Conservation (phyloP, 53 echinoderm and acorn worm genomes). For the Echinarachnius parma region DNA sequence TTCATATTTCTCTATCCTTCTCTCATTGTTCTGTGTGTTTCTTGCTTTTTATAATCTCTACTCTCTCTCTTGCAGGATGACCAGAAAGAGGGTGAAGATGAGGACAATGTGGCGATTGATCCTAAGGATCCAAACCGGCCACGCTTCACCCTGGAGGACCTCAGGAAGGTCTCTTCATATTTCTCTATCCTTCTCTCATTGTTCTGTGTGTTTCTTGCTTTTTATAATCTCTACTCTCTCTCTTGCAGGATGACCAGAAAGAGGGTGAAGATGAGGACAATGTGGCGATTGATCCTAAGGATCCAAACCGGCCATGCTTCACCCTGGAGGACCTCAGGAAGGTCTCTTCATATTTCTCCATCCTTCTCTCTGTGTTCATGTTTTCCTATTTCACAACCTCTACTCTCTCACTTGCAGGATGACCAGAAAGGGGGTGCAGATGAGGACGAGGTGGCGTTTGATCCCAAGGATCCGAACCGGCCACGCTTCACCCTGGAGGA, state of each 20-base stretch:
- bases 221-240: too few relatives aligned
- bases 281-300: conserved; percentile 26
- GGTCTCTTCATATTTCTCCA: too few relatives aligned
- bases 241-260: conserved; percentile 6
- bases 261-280: conserved; percentile 11
- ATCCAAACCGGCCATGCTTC: conserved; percentile 87
- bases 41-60: too few relatives aligned
- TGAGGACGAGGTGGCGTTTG: background rate
- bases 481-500: conserved; percentile 90
- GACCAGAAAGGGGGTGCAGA: conserved; percentile 14
- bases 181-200: too few relatives aligned
- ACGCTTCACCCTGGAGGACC: conserved; percentile 84
- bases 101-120: conserved; percentile 8
- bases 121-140: conserved; percentile 75
- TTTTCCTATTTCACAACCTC: too few relatives aligned
- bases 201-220: too few relatives aligned
- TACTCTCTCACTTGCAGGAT: background rate
- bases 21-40: too few relatives aligned
- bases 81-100: conserved; percentile 14
- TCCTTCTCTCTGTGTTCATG: too few relatives aligned
- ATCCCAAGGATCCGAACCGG: conserved; percentile 68
- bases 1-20: too few relatives aligned
- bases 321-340: conserved; percentile 78
- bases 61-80: background rate
- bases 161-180: conserved; percentile 76